These are phyloP conservation scores for Ceyx margarethae DNA, from an alignment of 2,113 vertebrate species.

Conservation along the genomic window DNA sequence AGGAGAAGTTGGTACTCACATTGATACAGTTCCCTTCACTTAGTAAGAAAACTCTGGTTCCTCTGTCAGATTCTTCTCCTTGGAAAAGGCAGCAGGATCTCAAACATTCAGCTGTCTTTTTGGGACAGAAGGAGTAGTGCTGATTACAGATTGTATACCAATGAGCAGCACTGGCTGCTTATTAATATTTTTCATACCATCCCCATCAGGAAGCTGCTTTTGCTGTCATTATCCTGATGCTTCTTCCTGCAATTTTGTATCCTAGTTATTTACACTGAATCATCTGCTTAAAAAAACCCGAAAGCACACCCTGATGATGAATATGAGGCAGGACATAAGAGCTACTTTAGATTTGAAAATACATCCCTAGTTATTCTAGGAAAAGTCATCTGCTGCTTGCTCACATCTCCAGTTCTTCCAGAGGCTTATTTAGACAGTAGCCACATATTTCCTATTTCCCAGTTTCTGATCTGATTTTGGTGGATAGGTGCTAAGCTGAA, in stretches of 20 bases:
- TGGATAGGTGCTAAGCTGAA: not conserved
- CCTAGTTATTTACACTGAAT: conserved; percentile 38
- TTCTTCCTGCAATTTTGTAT: conserved; percentile 29
- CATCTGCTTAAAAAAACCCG: not conserved
- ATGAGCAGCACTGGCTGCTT: not conserved
- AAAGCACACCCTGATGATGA: not conserved
- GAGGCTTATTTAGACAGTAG: not conserved
- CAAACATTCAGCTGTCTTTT: not conserved
- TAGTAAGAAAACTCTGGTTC: not conserved
- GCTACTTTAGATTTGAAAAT: conserved; percentile 11
- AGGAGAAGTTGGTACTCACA: not conserved
- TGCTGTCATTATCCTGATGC: not conserved
- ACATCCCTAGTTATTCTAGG: not conserved
- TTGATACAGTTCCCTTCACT: not conserved
- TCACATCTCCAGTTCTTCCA: not conserved
- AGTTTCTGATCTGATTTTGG: not conserved
- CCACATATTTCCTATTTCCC: not conserved
- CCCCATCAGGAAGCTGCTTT: conserved; percentile 5
- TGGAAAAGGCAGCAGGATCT: not conserved
- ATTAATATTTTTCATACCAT: conserved; percentile 4
- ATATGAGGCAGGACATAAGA: not conserved
- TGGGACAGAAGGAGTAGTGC: not conserved
- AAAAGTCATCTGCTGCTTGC: not conserved
- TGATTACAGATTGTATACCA: not conserved
- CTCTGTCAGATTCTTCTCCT: not conserved